Conservation (phyloP, 2,113 vertebrate genomes). For the Cryptoleucopteryx plumbea region DNA sequence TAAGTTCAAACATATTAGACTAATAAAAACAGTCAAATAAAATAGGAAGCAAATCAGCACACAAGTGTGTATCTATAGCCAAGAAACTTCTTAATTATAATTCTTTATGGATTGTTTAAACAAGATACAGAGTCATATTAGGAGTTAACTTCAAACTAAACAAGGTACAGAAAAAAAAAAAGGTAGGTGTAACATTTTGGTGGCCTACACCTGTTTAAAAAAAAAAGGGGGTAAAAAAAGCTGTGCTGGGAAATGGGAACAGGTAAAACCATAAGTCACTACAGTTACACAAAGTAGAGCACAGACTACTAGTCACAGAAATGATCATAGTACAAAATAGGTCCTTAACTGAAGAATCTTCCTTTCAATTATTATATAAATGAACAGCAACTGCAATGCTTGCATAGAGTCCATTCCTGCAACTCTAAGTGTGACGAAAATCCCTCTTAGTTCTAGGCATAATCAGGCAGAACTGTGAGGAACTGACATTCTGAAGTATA, state of each 20-base stretch:
- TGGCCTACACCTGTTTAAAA: background rate
- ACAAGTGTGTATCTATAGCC: background rate
- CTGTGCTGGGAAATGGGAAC: background rate
- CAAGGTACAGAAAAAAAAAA: too few species aligned
- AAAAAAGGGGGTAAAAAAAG: background rate
- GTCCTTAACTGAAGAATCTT: background rate
- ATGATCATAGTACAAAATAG: background rate
- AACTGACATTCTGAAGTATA: background rate
- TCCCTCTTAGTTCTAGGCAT: background rate
- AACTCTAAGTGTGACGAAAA: background rate
- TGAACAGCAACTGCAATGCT: background rate
- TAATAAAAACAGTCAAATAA: background rate
- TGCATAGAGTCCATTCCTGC: background rate
- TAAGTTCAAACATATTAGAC: background rate
- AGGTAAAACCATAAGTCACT: background rate
- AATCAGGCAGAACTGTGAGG: background rate
- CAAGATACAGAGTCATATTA: background rate
- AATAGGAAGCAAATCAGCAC: background rate
- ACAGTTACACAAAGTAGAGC: background rate
- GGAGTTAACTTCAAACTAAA: background rate
- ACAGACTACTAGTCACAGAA: background rate
- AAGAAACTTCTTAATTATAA: background rate
- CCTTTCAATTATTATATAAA: background rate
- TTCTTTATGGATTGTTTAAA: background rate
- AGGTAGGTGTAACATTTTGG: background rate